Conservation (phyloP, 2,797 vertebrate species). For the Buphagus erythrorhynchus region DNA sequence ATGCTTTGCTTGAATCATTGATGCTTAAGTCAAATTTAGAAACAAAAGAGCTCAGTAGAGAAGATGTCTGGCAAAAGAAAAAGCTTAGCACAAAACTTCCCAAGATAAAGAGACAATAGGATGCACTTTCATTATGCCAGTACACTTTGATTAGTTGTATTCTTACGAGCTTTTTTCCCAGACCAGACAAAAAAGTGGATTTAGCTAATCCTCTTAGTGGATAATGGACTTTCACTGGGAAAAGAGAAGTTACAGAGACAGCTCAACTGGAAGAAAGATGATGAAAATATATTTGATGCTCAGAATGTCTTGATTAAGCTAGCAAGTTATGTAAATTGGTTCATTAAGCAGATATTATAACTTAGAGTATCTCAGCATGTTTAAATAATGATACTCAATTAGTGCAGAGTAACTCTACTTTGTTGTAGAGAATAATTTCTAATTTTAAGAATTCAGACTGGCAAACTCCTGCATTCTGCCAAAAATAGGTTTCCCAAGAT, state of each 20-base stretch:
- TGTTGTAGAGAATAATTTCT: neutral
- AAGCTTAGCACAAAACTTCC: neutral
- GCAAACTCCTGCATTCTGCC: neutral
- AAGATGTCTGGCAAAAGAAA: neutral
- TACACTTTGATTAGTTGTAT: neutral
- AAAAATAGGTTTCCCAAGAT: neutral
- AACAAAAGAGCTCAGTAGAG: neutral
- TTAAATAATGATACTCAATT: neutral
- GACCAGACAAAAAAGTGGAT: neutral
- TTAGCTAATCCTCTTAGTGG: neutral
- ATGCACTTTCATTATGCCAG: neutral
- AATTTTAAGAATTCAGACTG: neutral
- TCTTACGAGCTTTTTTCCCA: neutral
- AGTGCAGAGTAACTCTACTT: neutral
- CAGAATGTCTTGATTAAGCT: neutral
- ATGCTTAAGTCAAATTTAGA: neutral
- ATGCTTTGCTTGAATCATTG: neutral
- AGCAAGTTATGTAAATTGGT: neutral
- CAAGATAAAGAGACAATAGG: neutral
- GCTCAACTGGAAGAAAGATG: neutral
- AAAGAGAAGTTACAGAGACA: neutral
- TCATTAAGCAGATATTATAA: neutral
- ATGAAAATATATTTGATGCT: neutral
- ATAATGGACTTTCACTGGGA: neutral
- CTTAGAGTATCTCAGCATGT: neutral